Evolutionary conservation across 2,888 invertebrate species (phyloP).

Genomic region (Pecten maximus): DNA sequence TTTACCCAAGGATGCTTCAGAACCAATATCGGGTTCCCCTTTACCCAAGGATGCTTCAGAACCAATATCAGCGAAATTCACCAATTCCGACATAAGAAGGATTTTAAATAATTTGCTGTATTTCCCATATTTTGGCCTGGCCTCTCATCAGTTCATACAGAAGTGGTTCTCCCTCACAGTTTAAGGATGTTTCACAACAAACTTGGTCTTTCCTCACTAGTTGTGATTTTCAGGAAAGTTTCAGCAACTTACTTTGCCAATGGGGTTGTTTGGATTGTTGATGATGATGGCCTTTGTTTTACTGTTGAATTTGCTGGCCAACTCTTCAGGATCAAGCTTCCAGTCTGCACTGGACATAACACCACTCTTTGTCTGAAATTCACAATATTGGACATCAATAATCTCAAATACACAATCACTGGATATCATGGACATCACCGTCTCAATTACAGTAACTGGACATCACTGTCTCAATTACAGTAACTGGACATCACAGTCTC

Average conservation of each 20-base stretch:
- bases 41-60: too few species aligned
- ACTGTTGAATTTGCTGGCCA: slow-evolving; percentile 90
- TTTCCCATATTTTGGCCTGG: too few species aligned
- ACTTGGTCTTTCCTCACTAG: too few species aligned
- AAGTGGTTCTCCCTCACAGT: too few species aligned
- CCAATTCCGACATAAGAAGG: too few species aligned
- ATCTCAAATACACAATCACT: background rate
- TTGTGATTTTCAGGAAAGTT: too few species aligned
- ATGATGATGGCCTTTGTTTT: slow-evolving; percentile 97
- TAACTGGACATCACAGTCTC: background rate
- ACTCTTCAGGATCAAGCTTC: slow-evolving; percentile 91
- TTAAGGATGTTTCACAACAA: too few species aligned
- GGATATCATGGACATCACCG: background rate
- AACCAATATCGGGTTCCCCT: too few species aligned
- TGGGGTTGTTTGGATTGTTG: slow-evolving; percentile 99
- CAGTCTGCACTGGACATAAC: slow-evolving; percentile 90
- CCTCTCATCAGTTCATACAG: too few species aligned
- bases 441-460: background rate
- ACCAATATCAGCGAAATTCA: too few species aligned
- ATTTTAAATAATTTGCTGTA: too few species aligned
- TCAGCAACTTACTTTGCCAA: slow-evolving; percentile 90
- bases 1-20: too few species aligned
- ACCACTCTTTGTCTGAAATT: slow-evolving; percentile 81
- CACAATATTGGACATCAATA: background rate
- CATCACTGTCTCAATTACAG: background rate